These are phyloP conservation scores for Eolophus roseicapilla DNA, from an alignment of 2,113 vertebrate species.

Conservation along the genomic window DNA sequence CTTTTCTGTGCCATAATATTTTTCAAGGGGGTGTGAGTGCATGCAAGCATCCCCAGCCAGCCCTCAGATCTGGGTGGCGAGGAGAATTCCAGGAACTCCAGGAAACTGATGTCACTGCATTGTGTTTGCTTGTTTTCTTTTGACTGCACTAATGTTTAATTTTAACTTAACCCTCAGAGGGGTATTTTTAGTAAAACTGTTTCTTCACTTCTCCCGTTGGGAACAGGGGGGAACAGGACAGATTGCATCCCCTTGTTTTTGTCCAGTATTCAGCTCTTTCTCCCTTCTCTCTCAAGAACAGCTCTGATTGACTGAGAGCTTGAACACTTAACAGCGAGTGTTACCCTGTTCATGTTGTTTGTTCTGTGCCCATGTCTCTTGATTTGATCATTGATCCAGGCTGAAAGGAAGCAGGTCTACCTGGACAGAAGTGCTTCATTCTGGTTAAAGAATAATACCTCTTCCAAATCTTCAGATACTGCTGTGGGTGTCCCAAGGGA, in stretches of 20 bases:
- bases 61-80: background rate
- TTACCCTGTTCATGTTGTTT: background rate
- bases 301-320: background rate
- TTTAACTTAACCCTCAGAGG: constrained; percentile 61
- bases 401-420: background rate
- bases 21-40: background rate
- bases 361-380: background rate
- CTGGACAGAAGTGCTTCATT: background rate
- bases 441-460: background rate
- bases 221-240: background rate
- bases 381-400: background rate
- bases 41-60: background rate
- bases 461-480: background rate
- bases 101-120: constrained; percentile 36
- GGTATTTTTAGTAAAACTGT: constrained; percentile 51
- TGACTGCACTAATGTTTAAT: constrained; percentile 38
- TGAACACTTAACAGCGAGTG: background rate
- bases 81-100: constrained; percentile 39
- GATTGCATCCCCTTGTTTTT: constrained; percentile 5
- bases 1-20: background rate
- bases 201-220: background rate
- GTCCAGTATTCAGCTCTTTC: background rate
- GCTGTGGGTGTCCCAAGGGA: background rate
- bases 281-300: background rate
- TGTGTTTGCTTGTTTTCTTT: constrained; percentile 37